Evolutionary conservation across 2,797 vertebrate genomes (phyloP), one percentile per base, ranked within the genome.

Genomic region (Leuciscus waleckii): DNA sequence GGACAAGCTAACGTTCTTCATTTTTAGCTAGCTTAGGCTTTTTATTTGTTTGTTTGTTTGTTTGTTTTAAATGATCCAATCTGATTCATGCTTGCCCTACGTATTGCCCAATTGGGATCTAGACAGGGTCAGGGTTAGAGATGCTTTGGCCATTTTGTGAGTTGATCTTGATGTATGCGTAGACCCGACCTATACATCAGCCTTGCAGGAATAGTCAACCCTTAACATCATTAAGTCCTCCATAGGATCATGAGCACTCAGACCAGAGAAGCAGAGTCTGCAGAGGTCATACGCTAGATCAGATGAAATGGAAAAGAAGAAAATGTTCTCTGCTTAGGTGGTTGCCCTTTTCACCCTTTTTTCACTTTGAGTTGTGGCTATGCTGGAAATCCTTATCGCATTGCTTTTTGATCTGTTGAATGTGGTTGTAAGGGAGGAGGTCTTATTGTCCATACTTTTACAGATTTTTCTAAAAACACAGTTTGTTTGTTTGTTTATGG

Each of bases 181-280:
- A 68, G 32, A 69, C 21, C n/a, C 8, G 23, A 83, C 58, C 54
- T 76, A 41, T 79, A 26, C 29, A 63, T 39, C 51, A 39, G 9
- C 61, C 32, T 79, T 21, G 19, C 54, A 71, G 86, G 54, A 79
- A 70, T 32, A 70, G 69, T 35, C 37, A 56, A 61, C 41, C 56
- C 41, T 46, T 76, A 78, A 58, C 67, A 81, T 70, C 67, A 85
- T 84, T 85, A 86, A 77, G 75, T 58, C 23, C 65, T 71, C 41
- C 32, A 46, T n/a, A 67, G 51, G 32, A 41, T 78, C 39, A 41
- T 19, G 26, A 17, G 13, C 17, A n/a, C 69, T 76, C 8, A 23
- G 32, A 29, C 9, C 26, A 16, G 26, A 69, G 37, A 69, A 65
- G 26, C 13, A 14, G 51, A 41, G n/a, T 51, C 58, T 65, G 71